Base-by-base conservation (phyloP, 2,797 vertebrate genomes). In the Pipistrellus kuhlii region DNA sequence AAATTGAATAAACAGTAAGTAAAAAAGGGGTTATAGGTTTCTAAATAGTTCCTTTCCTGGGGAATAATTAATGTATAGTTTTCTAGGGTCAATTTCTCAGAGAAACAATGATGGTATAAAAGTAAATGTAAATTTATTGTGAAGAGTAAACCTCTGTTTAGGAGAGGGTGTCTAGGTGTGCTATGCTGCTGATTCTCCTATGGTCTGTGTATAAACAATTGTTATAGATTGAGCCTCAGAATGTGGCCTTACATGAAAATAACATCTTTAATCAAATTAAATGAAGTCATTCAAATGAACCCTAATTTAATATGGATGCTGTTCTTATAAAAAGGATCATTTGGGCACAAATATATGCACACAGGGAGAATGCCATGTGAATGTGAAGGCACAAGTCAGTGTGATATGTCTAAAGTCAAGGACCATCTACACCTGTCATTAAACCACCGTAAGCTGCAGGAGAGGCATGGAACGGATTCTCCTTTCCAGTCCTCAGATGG, bases 1-100 rank as follows among this genome's bases (percentile, higher is more conserved):
- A 92, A 86, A 53, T 81, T 86, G 81, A 91, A 76, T 62, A 85
- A 77, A 55, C 23, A 76, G 0, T 48, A 41, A 38, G n/a, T 82
- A 69, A 27, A 82, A 3, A 9, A 38, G 14, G 12, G 21, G 0
- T 18, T 62, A 59, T 1, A 53, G 11, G 14, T 51, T n/a, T 88
- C 6, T n/a, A 91, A 83, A 72, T 17, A 38, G 27, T 15, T 17
- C 6, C 15, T 77, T 11, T 80, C n/a, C 38, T 6, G 27, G 17
- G 21, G 10, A 85, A 78, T 30, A 53, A 18, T n/a, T 51, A 88
- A 0, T 0, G 4, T 78, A 17, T 64, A 72, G 0, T 30, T 57
- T 55, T 14, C 25, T 66, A 59, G 12, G 1, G 4, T 48, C 66
- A 6, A 8, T 51, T 48, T 12, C 35, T 90, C 62, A 68, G 62